A percentile compares a stretch with the other conserved stretches of the same genome.
phyloP scores from a whole-genome alignment of 2,888 invertebrate species.

The Sinotaia quadrata region DNA sequence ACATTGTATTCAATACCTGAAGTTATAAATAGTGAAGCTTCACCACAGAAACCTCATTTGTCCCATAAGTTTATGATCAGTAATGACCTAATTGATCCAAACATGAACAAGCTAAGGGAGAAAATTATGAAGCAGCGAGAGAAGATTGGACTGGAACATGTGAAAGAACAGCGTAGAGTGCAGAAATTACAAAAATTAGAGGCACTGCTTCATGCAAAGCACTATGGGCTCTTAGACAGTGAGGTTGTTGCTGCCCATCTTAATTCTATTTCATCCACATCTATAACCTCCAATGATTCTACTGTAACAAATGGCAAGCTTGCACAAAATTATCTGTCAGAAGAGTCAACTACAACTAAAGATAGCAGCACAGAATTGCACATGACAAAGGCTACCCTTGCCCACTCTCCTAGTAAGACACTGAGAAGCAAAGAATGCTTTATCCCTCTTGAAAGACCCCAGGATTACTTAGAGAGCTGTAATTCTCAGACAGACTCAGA shows the following conservation, averaged over 20 bases:
- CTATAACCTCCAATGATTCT: constrained; percentile 47
- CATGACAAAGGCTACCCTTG: neutral
- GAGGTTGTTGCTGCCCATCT: constrained; percentile 41
- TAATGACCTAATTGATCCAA: constrained; percentile 60
- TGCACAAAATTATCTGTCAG: too few relatives aligned
- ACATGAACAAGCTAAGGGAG: constrained; percentile 62
- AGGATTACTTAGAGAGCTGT: neutral
- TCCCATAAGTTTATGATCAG: constrained; percentile 27
- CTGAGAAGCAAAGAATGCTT: neutral
- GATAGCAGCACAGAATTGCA: constrained; percentile 56
- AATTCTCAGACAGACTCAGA: constrained; percentile 21
- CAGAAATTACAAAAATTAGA: constrained; percentile 63
- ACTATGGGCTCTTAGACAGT: constrained; percentile 52
- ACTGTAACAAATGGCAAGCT: constrained; percentile 39
- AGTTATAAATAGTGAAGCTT: constrained; percentile 53
- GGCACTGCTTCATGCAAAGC: constrained; percentile 56
- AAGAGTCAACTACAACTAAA: constrained; percentile 57
- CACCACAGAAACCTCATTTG: constrained; percentile 42
- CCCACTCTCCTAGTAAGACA: neutral
- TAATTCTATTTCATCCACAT: constrained; percentile 56
- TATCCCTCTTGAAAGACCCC: neutral
- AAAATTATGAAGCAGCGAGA: constrained; percentile 63
- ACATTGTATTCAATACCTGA: constrained; percentile 68
- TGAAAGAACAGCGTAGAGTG: constrained; percentile 56
- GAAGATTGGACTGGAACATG: constrained; percentile 60